These are phyloP conservation scores for Pinctada fucata DNA, from an alignment of 2,888 invertebrate genomes.

Conservation along the genomic window DNA sequence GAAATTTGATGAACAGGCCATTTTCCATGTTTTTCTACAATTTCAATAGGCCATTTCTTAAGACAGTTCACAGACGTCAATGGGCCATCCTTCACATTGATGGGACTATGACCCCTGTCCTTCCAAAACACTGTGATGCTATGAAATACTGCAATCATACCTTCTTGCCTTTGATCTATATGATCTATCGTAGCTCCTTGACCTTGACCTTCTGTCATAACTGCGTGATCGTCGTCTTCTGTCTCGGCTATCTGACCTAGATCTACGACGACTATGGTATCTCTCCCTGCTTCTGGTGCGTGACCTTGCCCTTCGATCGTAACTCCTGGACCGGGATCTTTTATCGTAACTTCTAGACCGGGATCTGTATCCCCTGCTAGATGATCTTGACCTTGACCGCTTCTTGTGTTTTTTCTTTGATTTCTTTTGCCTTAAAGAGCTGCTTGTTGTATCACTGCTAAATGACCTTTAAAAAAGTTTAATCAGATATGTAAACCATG, in stretches of 20 bases:
- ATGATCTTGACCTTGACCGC: slow-evolving; percentile 30
- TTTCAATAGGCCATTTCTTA: no score
- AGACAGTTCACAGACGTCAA: no score
- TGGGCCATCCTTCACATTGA: no score
- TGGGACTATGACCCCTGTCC: no score
- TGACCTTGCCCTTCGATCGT: slow-evolving; percentile 47
- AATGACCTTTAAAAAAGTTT: slow-evolving; percentile 34
- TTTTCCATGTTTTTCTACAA: no score
- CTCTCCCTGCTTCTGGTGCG: slow-evolving; percentile 32
- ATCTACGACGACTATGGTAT: neutral
- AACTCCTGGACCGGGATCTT: slow-evolving; percentile 47
- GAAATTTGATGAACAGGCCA: no score
- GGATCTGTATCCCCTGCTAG: slow-evolving; percentile 36
- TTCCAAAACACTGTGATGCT: no score
- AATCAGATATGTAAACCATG: no score
- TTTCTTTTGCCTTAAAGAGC: slow-evolving; percentile 57
- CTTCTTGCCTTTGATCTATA: slow-evolving; percentile 29
- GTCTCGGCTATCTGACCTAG: slow-evolving; percentile 35
- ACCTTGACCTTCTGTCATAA: slow-evolving; percentile 18
- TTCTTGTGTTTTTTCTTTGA: slow-evolving; percentile 58
- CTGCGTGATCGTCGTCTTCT: slow-evolving; percentile 37
- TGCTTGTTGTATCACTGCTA: slow-evolving; percentile 25
- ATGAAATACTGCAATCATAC: neutral
- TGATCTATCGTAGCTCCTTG: slow-evolving; percentile 29
- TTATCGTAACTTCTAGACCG: slow-evolving; percentile 45